Percentiles rank a stretch among this genome's conserved stretches.
These are phyloP conservation scores for Eublepharis macularius DNA, from an alignment of 2,113 vertebrate species.

Conservation along the genomic window DNA sequence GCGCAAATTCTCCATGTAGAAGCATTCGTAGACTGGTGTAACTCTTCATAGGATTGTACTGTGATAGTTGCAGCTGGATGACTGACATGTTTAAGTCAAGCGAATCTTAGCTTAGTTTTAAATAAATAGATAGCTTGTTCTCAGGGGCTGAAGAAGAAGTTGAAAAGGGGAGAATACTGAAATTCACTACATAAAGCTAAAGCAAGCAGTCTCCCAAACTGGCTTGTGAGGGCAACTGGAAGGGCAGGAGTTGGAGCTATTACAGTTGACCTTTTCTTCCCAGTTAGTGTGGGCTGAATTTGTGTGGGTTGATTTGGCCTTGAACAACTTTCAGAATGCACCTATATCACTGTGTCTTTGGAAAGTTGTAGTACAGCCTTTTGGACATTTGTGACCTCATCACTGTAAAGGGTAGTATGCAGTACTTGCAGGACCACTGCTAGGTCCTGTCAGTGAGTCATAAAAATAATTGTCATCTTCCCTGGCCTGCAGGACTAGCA, in stretches of 20 bases:
- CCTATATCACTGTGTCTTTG: not conserved
- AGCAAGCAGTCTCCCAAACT: not conserved
- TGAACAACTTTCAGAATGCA: not conserved
- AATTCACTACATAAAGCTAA: too few species aligned
- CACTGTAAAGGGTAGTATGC: not conserved
- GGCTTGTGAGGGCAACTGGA: not conserved
- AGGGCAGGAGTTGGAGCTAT: not conserved
- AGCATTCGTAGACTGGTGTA: too few species aligned
- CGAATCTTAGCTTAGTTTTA: not conserved
- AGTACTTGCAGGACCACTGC: not conserved
- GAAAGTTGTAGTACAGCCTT: not conserved
- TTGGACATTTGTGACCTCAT: not conserved
- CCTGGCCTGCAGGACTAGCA: not conserved
- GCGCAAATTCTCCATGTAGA: too few species aligned
- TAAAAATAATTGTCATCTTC: too few species aligned
- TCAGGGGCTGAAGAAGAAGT: not conserved
- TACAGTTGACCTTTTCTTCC: not conserved
- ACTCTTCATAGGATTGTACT: too few species aligned
- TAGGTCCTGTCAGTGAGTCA: too few species aligned
- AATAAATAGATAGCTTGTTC: not conserved
- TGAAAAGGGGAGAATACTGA: not conserved
- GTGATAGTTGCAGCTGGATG: not conserved
- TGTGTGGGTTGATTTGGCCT: not conserved
- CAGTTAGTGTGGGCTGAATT: not conserved
- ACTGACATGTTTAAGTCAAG: not conserved